phyloP scores from a whole-genome alignment of 2,113 vertebrate genomes.

The Amphiprion percula region DNA sequence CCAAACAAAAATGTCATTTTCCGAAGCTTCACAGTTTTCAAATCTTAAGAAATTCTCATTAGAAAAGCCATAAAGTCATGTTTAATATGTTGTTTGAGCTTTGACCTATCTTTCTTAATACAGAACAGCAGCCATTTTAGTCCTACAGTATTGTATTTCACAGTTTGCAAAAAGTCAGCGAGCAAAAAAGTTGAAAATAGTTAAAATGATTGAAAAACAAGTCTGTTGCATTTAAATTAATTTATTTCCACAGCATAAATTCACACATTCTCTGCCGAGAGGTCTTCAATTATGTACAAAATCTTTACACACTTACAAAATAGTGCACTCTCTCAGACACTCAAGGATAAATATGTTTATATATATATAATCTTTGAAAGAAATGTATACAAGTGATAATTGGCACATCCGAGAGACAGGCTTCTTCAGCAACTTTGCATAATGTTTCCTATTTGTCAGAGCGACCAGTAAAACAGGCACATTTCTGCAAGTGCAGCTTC shows the following conservation, averaged over 20 bases:
- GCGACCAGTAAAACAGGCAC: constrained; percentile 63
- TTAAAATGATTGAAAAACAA: neutral
- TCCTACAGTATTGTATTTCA: too few relatives aligned
- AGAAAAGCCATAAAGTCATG: too few relatives aligned
- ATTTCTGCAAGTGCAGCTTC: constrained; percentile 47
- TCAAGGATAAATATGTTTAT: constrained; percentile 54
- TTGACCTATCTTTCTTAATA: too few relatives aligned
- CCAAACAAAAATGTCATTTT: too few relatives aligned
- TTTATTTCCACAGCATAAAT: constrained; percentile 54
- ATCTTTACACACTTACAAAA: constrained; percentile 68
- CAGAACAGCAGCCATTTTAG: too few relatives aligned
- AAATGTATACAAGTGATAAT: constrained; percentile 59
- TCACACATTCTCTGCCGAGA: constrained; percentile 18
- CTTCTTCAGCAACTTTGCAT: constrained; percentile 48
- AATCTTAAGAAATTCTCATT: too few relatives aligned
- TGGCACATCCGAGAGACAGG: constrained; percentile 77
- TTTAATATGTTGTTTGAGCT: too few relatives aligned
- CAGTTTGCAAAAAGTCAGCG: too few relatives aligned
- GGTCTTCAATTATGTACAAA: constrained; percentile 63
- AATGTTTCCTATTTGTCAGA: constrained; percentile 57
- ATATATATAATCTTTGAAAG: constrained; percentile 24
- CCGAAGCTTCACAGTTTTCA: too few relatives aligned
- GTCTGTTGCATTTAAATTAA: constrained; percentile 55
- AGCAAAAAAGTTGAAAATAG: neutral
- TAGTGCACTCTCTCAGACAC: constrained; percentile 46